Conservation (phyloP, 92 coral and sea anemone species). For the Scolanthus callimorphus region DNA sequence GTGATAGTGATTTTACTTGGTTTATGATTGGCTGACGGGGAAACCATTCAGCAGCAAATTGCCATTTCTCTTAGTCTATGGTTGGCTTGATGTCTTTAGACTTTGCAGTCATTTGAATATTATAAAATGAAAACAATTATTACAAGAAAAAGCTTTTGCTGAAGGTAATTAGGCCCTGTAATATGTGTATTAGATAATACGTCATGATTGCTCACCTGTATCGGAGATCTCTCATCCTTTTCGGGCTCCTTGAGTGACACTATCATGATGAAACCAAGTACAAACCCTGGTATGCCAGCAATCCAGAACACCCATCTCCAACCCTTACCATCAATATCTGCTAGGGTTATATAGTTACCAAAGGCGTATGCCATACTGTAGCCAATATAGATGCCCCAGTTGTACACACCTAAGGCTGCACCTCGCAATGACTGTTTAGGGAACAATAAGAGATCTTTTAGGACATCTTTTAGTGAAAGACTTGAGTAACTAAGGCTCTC, state of each 20-base stretch:
- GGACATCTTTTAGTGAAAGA: too few species aligned
- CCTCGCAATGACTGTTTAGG: slow-evolving; percentile 72
- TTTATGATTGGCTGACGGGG: too few species aligned
- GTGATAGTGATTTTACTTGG: too few species aligned
- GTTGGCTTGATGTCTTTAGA: too few species aligned
- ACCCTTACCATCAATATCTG: slow-evolving; percentile 79
- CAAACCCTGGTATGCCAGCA: slow-evolving; percentile 92
- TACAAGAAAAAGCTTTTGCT: too few species aligned
- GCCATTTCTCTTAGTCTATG: too few species aligned
- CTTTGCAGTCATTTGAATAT: too few species aligned
- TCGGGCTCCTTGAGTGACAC: slow-evolving; percentile 85
- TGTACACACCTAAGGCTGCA: slow-evolving; percentile 94
- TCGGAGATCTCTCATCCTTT: slow-evolving; percentile 26
- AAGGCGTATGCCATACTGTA: slow-evolving; percentile 94
- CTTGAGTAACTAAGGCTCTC: too few species aligned
- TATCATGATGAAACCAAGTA: slow-evolving; percentile 70
- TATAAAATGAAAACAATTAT: too few species aligned
- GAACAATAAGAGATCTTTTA: not conserved
- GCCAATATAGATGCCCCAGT: slow-evolving; percentile 98
- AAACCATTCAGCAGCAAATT: too few species aligned
- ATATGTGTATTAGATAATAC: too few species aligned
- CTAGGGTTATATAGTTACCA: slow-evolving; percentile 90
- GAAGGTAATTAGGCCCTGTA: too few species aligned
- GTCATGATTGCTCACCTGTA: slow-evolving; percentile 35
- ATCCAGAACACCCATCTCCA: slow-evolving; percentile 99